Conservation (phyloP, 2,888 invertebrate species). For the Cephus spinipes region DNA sequence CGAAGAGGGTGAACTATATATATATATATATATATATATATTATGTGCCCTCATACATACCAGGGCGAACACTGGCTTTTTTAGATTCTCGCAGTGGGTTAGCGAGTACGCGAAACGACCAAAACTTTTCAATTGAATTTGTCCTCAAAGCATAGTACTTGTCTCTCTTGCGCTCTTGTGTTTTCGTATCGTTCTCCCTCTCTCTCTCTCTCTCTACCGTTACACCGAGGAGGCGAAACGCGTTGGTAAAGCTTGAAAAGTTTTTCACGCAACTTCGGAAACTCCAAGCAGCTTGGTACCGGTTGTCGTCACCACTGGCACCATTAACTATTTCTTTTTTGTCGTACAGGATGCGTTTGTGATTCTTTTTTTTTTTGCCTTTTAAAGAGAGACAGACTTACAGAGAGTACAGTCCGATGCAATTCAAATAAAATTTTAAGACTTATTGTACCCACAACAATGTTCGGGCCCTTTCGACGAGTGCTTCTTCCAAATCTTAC, state of each 20-base stretch:
- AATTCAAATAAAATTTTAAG: background rate
- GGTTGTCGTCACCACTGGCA: background rate
- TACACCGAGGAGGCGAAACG: background rate
- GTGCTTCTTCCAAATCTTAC: constrained; percentile 14
- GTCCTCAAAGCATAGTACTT: background rate
- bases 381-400: background rate
- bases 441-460: background rate
- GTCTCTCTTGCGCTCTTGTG: background rate
- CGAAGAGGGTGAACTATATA: background rate
- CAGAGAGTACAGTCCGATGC: background rate
- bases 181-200: background rate
- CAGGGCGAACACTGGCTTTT: background rate
- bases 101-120: background rate
- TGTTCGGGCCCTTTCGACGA: background rate
- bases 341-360: background rate
- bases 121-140: background rate
- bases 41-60: background rate
- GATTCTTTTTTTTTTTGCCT: background rate
- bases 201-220: background rate
- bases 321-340: background rate
- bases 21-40: background rate
- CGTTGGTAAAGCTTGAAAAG: background rate
- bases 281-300: background rate
- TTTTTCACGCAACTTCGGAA: background rate
- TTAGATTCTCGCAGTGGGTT: background rate